Base-by-base conservation (phyloP, 2,113 vertebrate genomes). In the Melanocharis versteri region DNA sequence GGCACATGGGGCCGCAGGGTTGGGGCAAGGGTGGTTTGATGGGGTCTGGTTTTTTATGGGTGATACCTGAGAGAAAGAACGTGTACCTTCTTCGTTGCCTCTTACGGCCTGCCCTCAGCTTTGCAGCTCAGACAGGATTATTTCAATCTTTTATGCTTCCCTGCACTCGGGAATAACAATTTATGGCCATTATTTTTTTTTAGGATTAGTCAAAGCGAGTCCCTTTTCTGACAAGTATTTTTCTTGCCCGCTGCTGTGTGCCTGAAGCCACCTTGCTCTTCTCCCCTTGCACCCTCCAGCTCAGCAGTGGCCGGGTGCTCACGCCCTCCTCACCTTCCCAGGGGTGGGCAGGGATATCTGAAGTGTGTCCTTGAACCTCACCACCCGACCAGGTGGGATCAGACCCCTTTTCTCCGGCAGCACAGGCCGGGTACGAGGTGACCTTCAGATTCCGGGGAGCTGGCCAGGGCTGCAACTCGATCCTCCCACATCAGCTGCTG, bases 1-100 rank as follows among this genome's bases (percentile, higher is more conserved):
- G 65, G 40, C 24, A 21, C 45, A 28, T 0, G 0, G 31, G 27
- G 28, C n/a, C 0, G 0, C n/a, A 7, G 61, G 30, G 16, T 1
- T 20, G 5, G 33, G 56, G 21, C 2, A 1, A n/a, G 44, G 10
- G 35, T 39, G 39, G 17, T 73, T 84, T 40, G 24, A n/a, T 53
- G 51, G 19, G 15, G 8, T 45, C 42, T 20, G 1, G 0, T 8
- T 54, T 60, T 68, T 64, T 42, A 18, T 40, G 44, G 9, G 44
- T 23, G 39, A 35, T 7, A 5, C 22, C 21, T 11, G 40, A 17
- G 28, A 45, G 47, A 48, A 68, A 60, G 22, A 82, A 27, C 0
- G 0, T 22, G n/a, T 15, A 14, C 26, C 18, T 37, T 65, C 21
- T 51, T 77, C 54, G 22, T 56, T 0, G 0, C 53, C 20, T 5